Conservation (phyloP, 2,888 invertebrate genomes). For the Cosmopolites sordidus region DNA sequence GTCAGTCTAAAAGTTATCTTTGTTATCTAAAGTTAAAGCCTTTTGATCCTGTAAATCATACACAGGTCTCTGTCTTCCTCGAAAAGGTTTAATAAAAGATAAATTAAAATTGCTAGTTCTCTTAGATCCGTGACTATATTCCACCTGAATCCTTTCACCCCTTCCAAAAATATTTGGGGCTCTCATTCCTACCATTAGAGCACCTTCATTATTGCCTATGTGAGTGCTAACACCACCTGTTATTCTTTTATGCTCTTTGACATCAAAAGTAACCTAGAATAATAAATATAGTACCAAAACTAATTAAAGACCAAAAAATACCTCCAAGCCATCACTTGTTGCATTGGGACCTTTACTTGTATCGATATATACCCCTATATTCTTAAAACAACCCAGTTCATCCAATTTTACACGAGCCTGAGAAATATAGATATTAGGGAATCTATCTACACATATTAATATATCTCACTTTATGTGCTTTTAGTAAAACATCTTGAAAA, state of each 20-base stretch:
- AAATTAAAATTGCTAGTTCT: constrained; percentile 77
- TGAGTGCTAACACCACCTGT: constrained; percentile 82
- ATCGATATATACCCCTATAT: constrained; percentile 82
- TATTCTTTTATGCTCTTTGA: constrained; percentile 75
- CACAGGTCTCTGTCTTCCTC: constrained; percentile 62
- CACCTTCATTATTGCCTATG: constrained; percentile 89
- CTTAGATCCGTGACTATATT: constrained; percentile 82
- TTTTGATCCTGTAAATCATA: too few species aligned
- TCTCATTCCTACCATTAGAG: constrained; percentile 68
- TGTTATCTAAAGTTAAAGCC: constrained; percentile 31
- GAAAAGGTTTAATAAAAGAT: constrained; percentile 78
- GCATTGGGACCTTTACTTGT: constrained; percentile 74
- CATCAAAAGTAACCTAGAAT: constrained; percentile 82
- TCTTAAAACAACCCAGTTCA: constrained; percentile 83
- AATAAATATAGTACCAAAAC: constrained; percentile 20
- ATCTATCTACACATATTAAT: constrained; percentile 3
- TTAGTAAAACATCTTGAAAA: constrained; percentile 78
- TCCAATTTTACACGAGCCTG: constrained; percentile 73
- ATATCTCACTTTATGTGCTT: constrained; percentile 57
- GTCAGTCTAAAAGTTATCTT: constrained; percentile 65
- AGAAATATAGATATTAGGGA: constrained; percentile 37
- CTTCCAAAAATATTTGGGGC: constrained; percentile 83
- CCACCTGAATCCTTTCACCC: constrained; percentile 76
- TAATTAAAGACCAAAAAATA: constrained; percentile 38
- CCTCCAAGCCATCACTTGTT: constrained; percentile 77